Evolutionary conservation across 2,797 vertebrate species (phyloP).

Genomic region (Rhincodon typus): DNA sequence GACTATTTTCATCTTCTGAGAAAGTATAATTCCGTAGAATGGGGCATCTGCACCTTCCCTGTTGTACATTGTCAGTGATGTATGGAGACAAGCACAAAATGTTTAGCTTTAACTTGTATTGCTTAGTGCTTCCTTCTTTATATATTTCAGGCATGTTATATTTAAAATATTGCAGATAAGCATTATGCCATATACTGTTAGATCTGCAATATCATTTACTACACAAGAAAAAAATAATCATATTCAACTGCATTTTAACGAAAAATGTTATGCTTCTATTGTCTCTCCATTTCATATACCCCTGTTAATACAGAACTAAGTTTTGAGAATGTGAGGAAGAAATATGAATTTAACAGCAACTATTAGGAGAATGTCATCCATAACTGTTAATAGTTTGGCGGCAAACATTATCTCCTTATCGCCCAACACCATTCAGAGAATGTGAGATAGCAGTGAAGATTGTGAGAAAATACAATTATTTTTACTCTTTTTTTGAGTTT

Average conservation of each 20-base stretch:
- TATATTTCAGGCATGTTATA: not conserved
- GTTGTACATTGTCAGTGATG: too few species aligned
- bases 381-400: not conserved
- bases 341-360: not conserved
- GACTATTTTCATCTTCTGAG: not conserved
- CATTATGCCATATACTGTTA: not conserved
- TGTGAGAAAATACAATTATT: not conserved
- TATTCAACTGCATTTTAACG: not conserved
- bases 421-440: not conserved
- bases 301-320: not conserved
- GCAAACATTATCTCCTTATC: not conserved
- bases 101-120: not conserved
- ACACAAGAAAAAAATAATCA: not conserved
- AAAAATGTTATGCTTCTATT: not conserved
- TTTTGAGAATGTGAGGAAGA: not conserved
- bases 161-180: not conserved
- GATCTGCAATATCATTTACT: not conserved
- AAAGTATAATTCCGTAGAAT: not conserved
- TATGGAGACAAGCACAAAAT: not conserved
- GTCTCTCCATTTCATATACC: not conserved
- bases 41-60: not conserved
- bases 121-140: not conserved
- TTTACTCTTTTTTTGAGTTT: not conserved
- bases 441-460: not conserved
- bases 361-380: not conserved